Evolutionary conservation across 2,797 vertebrate genomes (phyloP), one percentile per base, ranked within the genome.

Genomic region (Ibycter americanus): DNA sequence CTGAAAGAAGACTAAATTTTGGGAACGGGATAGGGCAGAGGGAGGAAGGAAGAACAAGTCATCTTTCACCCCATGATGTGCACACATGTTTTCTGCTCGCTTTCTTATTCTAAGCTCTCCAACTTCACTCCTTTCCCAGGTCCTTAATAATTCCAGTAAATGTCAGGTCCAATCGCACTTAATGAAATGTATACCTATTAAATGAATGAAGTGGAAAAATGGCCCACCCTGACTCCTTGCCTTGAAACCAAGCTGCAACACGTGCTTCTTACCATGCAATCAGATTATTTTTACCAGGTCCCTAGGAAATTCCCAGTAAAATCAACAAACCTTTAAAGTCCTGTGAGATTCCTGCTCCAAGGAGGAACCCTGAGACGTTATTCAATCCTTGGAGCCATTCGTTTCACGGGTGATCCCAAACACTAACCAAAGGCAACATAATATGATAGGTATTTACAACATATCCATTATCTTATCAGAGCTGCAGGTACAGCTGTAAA

Each of bases 361-460:
- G 70, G 52, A 93, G 78, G 66, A 96, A 38, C 34, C 36, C 61
- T 62, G 55, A 85, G 44, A 88, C 61, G 51, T 95, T 95, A 91
- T 96, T 91, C 79, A 93, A 1, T 94, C 80, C 46, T 86, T 47
- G 56, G 77, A 96, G 83, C 36, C 56, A 51, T 90, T 94, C 87
- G 52, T 74, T 91, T 95, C 76, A 76, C 4, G 9, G 92, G 95
- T 87, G 81, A 95, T 95, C 32, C 73, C 83, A 87, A 95, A 95
- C 86, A 73, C 76, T 96, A 93, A 93, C 82, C 56, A 52, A 96
- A 96, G 83, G 77, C 76, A 87, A 76, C 61, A 96, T 93, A 96
- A 87, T 78, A 95, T 88, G 86, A 93, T 83, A 85, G 95, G 96
- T 96, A 97, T 97, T 97, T 97, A 97, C 92, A 95, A 96, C 94